These are phyloP conservation scores for Ciconia nigra DNA, from an alignment of 2,797 vertebrate genomes.

Conservation along the genomic window DNA sequence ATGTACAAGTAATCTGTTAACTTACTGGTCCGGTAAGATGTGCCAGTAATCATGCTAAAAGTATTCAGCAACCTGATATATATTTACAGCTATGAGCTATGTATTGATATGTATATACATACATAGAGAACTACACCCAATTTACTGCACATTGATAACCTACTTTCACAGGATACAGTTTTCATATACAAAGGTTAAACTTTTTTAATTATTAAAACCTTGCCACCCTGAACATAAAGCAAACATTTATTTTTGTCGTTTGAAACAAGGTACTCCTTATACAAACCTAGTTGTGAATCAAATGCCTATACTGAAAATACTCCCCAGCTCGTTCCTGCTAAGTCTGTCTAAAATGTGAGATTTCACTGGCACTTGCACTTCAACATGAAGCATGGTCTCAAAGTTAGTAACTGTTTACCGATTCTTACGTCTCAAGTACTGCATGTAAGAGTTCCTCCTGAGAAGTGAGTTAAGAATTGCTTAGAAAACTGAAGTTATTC, in stretches of 20 bases:
- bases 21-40: neutral
- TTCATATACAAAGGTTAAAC: neutral
- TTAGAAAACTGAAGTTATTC: constrained; percentile 4
- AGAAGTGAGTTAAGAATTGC: neutral
- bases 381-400: constrained; percentile 43
- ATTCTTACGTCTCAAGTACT: neutral
- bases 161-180: neutral
- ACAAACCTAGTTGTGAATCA: constrained; percentile 13
- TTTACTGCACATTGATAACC: neutral
- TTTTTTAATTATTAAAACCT: neutral
- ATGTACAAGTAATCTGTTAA: neutral
- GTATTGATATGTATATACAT: neutral
- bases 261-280: neutral
- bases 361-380: constrained; percentile 28
- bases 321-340: neutral
- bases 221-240: neutral
- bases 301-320: neutral
- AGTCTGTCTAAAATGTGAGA: neutral
- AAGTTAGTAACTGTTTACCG: neutral
- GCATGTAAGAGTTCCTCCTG: neutral
- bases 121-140: neutral
- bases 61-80: neutral
- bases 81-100: neutral
- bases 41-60: neutral
- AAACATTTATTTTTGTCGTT: neutral